A percentile compares a stretch with the other conserved stretches of the same genome.
Conservation (phyloP, 2,113 vertebrate genomes). For the Ictidomys tridecemlineatus region DNA sequence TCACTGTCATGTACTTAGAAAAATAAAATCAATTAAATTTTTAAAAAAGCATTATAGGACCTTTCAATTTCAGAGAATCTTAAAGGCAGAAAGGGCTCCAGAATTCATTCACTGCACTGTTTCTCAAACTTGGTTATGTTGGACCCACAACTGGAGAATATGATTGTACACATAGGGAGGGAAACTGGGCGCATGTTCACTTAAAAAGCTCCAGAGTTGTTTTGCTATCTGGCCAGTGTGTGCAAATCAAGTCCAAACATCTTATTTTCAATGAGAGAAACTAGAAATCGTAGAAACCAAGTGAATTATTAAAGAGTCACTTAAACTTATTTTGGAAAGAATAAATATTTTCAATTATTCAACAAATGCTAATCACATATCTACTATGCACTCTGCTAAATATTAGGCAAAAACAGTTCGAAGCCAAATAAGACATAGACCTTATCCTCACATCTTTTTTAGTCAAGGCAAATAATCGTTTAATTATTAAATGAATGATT, state of each 20-base stretch:
- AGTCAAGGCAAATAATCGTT: conserved; percentile 20
- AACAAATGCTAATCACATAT: not conserved
- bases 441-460: not conserved
- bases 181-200: not conserved
- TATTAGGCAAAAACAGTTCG: not conserved
- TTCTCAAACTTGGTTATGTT: not conserved
- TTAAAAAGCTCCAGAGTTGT: not conserved
- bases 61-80: not conserved
- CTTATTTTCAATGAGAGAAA: not conserved
- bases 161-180: no score
- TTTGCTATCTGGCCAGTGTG: not conserved
- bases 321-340: conserved; percentile 21
- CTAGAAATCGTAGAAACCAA: not conserved
- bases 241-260: not conserved
- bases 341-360: not conserved
- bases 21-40: no score
- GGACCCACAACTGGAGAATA: not conserved
- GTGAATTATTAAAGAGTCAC: conserved; percentile 20
- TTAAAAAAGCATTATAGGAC: not conserved
- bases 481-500: not conserved
- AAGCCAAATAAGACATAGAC: not conserved
- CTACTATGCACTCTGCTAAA: not conserved
- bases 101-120: not conserved
- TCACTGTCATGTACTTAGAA: no score
- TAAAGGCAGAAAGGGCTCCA: not conserved